Percentiles rank a stretch among this genome's conserved stretches.
Conservation (phyloP, 2,888 invertebrate species). For the Trachelus troglodyta region DNA sequence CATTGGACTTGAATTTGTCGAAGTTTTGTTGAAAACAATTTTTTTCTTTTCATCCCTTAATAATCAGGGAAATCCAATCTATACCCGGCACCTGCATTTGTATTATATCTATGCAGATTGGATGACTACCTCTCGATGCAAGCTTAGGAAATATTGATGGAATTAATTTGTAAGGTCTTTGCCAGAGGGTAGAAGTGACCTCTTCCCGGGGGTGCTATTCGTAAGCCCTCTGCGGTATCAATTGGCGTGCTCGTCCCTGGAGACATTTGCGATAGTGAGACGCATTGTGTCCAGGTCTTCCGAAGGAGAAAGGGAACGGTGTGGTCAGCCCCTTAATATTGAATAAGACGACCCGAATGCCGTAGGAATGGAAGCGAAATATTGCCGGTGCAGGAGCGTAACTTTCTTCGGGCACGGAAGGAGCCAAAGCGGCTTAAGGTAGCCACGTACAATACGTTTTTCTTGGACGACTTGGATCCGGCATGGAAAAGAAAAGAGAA, state of each 20-base stretch:
- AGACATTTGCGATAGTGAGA: conserved; percentile 54
- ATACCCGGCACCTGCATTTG: neutral
- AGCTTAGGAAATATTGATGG: conserved; percentile 15
- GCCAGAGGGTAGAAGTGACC: neutral
- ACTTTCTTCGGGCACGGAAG: conserved; percentile 26
- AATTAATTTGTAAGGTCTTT: conserved; percentile 24
- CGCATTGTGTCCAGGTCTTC: conserved; percentile 47
- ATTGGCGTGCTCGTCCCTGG: conserved; percentile 55
- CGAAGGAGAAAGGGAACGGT: conserved; percentile 18
- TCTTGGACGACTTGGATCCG: neutral
- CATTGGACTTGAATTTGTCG: neutral
- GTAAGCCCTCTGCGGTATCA: conserved; percentile 56
- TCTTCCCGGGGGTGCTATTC: conserved; percentile 55
- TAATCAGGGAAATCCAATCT: neutral
- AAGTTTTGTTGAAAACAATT: neutral
- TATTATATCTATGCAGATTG: neutral
- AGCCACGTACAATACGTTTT: neutral
- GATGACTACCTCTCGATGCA: neutral
- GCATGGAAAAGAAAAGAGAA: neutral
- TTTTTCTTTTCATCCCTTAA: neutral
- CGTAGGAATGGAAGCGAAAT: conserved; percentile 40
- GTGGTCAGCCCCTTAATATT: conserved; percentile 53
- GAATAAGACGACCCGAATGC: conserved; percentile 51
- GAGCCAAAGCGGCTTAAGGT: neutral
- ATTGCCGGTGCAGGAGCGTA: conserved; percentile 39